Base-by-base conservation (phyloP, 1,140 invertebrate genomes). In the Acromyrmex echinatior region DNA sequence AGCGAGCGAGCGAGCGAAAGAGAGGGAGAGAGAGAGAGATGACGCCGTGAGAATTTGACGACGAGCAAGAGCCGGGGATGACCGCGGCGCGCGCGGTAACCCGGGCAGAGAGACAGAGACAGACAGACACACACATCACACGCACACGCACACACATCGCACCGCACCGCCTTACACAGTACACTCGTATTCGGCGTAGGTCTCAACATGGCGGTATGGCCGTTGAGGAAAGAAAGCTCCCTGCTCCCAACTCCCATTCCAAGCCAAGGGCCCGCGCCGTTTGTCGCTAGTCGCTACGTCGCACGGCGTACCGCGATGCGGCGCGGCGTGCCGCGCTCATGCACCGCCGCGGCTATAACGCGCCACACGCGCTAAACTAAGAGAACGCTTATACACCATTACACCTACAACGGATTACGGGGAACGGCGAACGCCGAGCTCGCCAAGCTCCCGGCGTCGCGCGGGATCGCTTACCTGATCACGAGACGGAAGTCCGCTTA, bases 161-260 rank as follows among this genome's bases (percentile, higher is more conserved):
- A 35, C 31, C 31, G 6, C 31, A 71, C 86, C 87, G 88, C 71
- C 91, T 93, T 88, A 82, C 87, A 35, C 89, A 89, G 82, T 35
- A 84, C 91, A 90, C 91, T 94, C 56, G 90, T 88, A 91, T 93
- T 94, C 92, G 89, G 91, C 92, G 92, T 93, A 92, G 92, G 92
- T 93, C 93, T 93, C 95, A 96, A 96, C 95, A 96, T 96, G 95
- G 95, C 95, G 95, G 95, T 74, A 91, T 92, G 92, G 92, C 93
- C 94, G 91, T 92, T 94, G 92, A 90, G 91, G 92, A 95, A 95
- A 94, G 95, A 95, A 95, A 95, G 95, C 94, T 94, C 94, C 90
- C 92, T 95, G 95, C 94, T 94, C 94, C 90, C 92, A 35, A 35
- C 31, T 35, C 5, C 31, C 31, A 35, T 35, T 35, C 31, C 6